These are phyloP conservation scores for Lasaia peninsularis DNA, from an alignment of 1,140 invertebrate genomes.

Conservation along the genomic window DNA sequence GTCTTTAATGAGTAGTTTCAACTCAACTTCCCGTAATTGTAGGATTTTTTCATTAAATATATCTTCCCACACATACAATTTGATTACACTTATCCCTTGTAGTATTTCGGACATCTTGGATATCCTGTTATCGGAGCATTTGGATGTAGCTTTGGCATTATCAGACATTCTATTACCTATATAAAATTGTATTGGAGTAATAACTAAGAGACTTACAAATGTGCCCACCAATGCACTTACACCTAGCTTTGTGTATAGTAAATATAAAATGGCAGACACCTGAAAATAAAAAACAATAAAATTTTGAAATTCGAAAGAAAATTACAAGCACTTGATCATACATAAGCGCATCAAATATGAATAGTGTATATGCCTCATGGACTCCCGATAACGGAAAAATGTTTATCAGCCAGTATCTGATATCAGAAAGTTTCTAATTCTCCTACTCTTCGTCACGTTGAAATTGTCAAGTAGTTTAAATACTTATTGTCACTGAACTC, in stretches of 20 bases:
- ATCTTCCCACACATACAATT: conserved; percentile 90
- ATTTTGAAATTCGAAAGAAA: neutral
- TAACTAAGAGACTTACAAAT: conserved; percentile 81
- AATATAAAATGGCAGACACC: conserved; percentile 84
- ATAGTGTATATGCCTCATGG: too few species aligned
- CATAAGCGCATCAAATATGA: too few species aligned
- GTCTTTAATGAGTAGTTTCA: conserved; percentile 85
- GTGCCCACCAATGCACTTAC: conserved; percentile 88
- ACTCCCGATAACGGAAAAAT: too few species aligned
- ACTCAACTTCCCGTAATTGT: conserved; percentile 82
- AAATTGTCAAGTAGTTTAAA: too few species aligned
- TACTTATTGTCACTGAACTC: too few species aligned
- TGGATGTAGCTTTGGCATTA: conserved; percentile 83
- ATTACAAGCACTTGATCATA: neutral
- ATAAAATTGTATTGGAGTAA: conserved; percentile 85
- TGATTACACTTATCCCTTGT: conserved; percentile 89
- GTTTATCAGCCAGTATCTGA: too few species aligned
- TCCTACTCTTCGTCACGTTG: too few species aligned
- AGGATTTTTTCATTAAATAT: conserved; percentile 84
- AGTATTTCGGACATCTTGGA: conserved; percentile 88
- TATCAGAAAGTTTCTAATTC: too few species aligned
- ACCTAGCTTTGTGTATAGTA: conserved; percentile 87
- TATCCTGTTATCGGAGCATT: conserved; percentile 85
- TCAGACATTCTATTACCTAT: conserved; percentile 85
- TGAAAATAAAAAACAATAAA: conserved; percentile 60